These are phyloP conservation scores for Palythoa caribaeorum DNA, from an alignment of 92 coral and sea anemone species.

Conservation along the genomic window DNA sequence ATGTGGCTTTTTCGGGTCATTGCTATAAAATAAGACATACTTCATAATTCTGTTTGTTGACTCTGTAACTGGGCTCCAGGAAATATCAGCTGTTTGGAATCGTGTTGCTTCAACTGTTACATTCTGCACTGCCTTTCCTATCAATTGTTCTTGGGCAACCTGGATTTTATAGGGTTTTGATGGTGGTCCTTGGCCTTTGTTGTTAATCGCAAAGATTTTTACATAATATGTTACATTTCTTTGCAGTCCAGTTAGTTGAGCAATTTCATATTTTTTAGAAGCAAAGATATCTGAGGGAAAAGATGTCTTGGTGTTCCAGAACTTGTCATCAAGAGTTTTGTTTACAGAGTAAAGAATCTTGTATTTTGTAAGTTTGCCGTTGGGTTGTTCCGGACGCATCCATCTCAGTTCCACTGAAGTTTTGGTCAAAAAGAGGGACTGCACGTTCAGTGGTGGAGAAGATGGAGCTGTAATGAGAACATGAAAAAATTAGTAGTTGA, in stretches of 20 bases:
- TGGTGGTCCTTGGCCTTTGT: conserved; percentile 78
- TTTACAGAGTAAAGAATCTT: conserved; percentile 67
- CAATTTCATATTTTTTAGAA: conserved; percentile 29
- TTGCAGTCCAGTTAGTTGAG: conserved; percentile 38
- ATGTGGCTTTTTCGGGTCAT: conserved; percentile 47
- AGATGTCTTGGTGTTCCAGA: conserved; percentile 19
- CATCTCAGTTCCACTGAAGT: conserved; percentile 65
- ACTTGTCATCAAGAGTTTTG: conserved; percentile 59
- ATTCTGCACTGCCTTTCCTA: conserved; percentile 49
- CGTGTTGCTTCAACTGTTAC: conserved; percentile 31
- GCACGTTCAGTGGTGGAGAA: conserved; percentile 75
- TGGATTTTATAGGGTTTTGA: conserved; percentile 39
- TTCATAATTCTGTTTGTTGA: conserved; percentile 53
- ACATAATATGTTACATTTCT: conserved; percentile 67
- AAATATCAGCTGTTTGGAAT: conserved; percentile 50
- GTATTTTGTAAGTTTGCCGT: conserved; percentile 76
- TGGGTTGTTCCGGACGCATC: conserved; percentile 76
- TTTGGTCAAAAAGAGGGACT: conserved; percentile 47
- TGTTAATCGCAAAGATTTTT: conserved; percentile 78
- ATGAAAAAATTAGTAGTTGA: neutral
- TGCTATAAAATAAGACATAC: conserved; percentile 60
- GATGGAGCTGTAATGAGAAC: conserved; percentile 67
- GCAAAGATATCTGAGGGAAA: conserved; percentile 34
- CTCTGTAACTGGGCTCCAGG: conserved; percentile 59
- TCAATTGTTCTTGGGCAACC: conserved; percentile 37